Base-by-base conservation (phyloP, 2,113 vertebrate genomes). In the Daubentonia madagascariensis region DNA sequence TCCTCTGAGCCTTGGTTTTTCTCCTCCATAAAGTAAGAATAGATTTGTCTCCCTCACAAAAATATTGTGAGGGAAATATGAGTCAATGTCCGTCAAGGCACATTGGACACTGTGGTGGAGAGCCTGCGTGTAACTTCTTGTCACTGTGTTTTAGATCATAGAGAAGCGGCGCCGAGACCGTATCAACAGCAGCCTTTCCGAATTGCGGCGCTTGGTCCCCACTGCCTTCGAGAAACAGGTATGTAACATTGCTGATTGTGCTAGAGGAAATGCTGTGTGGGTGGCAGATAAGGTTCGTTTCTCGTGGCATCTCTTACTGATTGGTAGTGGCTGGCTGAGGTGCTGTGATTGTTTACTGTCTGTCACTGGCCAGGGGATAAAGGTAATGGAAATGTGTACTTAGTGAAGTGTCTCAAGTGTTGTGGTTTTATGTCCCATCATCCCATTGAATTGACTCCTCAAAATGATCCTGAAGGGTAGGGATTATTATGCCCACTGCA, bases 221-320 rank as follows among this genome's bases (percentile, higher is more conserved):
- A 99, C 99, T 0, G 99, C 99, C 96, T 99, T 99, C 7, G 99
- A 99, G 98, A 99, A 99, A 98, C 99, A 99, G 99, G 99, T 99
- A 73, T 1, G 97, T 3, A 50, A 57, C 9, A 0, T 6, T 57
- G 48, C 30, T 12, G 54, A 22, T 6, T 1, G 28, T 43, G 81
- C 78, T 35, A 5, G 35, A 73, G 50, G 72, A 57, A n/a, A 8
- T 16, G 0, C 63, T 23, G 23, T 14, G 32, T 1, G 6, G 12
- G 22, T 37, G 81, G 23, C 85, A 85, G 76, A 57, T 54, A 28
- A 6, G 43, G 76, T 13, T 65, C 28, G 1, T 22, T 86, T 37
- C 57, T 32, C 0, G 0, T 2, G 22, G 40, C 16, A 4, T 75
- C 50, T 13, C 67, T 68, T 52, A 9, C 0, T n/a, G 72, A 25